Evolutionary conservation across 2,888 invertebrate species (phyloP).

Genomic region (Limnephilus auricula): DNA sequence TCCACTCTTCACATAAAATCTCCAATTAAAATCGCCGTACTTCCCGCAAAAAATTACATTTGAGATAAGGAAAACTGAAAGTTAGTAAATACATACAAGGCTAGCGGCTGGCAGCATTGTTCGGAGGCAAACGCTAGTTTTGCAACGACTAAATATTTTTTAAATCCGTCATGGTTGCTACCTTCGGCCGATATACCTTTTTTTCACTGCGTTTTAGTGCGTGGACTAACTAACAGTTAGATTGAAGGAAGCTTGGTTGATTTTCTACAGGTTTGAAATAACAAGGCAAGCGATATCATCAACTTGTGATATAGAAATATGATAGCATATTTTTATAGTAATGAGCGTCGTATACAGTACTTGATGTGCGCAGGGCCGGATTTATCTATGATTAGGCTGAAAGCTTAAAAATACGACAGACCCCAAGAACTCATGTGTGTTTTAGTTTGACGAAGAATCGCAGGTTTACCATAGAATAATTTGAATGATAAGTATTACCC

Average conservation of each 20-base stretch:
- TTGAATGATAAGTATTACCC: too few relatives aligned
- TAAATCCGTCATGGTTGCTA: slow-evolving; percentile 27
- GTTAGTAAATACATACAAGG: slow-evolving; percentile 65
- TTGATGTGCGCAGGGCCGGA: background rate
- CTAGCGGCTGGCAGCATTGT: slow-evolving; percentile 20
- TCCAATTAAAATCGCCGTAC: slow-evolving; percentile 43
- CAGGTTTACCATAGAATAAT: too few relatives aligned
- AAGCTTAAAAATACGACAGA: too few relatives aligned
- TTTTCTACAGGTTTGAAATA: background rate
- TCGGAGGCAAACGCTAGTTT: background rate
- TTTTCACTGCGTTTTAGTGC: slow-evolving; percentile 21
- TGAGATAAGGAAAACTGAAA: slow-evolving; percentile 71
- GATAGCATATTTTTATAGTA: background rate
- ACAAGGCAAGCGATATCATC: background rate
- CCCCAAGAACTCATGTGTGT: too few relatives aligned
- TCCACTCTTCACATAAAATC: slow-evolving; percentile 17
- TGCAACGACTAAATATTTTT: slow-evolving; percentile 34
- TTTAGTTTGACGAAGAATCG: too few relatives aligned
- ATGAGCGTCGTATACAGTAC: background rate
- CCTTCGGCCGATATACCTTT: slow-evolving; percentile 8
- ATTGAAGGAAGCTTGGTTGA: background rate
- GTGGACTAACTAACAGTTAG: background rate
- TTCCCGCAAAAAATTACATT: slow-evolving; percentile 48
- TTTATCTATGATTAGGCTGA: background rate
- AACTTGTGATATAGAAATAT: background rate